Evolutionary conservation across 2,113 vertebrate species (phyloP).

Genomic region (Ceuthmochares aereus): DNA sequence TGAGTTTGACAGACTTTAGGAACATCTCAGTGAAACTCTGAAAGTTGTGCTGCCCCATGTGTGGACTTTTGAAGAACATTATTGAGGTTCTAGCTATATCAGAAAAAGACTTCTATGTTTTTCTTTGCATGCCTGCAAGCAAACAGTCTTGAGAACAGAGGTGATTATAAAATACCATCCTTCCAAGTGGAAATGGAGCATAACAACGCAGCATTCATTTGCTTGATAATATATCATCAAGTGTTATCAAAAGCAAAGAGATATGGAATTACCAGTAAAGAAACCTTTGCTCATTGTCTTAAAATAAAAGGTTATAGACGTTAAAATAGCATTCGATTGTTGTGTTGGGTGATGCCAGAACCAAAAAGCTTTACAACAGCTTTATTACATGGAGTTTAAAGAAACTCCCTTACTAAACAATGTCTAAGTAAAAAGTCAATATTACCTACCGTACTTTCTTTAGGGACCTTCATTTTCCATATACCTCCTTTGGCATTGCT

Average conservation of each 20-base stretch:
- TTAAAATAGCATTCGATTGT: background rate
- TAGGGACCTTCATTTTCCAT: slow-evolving; percentile 97
- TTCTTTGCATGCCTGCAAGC: background rate
- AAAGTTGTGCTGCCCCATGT: background rate
- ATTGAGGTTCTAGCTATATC: background rate
- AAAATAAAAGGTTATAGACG: background rate
- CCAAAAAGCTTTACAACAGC: background rate
- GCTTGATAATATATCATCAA: background rate
- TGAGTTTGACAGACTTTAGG: background rate
- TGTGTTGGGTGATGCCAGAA: background rate
- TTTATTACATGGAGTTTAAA: background rate
- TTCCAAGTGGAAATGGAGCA: background rate
- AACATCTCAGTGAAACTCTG: background rate
- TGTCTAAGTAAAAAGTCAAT: background rate
- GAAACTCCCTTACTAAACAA: background rate
- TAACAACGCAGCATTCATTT: background rate
- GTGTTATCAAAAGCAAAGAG: background rate
- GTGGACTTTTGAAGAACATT: background rate
- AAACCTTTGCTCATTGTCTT: background rate
- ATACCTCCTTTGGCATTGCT: slow-evolving; percentile 94
- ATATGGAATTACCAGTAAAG: background rate
- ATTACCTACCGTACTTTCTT: slow-evolving; percentile 89
- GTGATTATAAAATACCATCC: background rate
- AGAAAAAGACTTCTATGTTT: background rate
- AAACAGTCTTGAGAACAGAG: background rate